Evolutionary conservation across 2,888 invertebrate genomes (phyloP), one percentile per base, ranked within the genome.

Genomic region (Trachelus tabidus): DNA sequence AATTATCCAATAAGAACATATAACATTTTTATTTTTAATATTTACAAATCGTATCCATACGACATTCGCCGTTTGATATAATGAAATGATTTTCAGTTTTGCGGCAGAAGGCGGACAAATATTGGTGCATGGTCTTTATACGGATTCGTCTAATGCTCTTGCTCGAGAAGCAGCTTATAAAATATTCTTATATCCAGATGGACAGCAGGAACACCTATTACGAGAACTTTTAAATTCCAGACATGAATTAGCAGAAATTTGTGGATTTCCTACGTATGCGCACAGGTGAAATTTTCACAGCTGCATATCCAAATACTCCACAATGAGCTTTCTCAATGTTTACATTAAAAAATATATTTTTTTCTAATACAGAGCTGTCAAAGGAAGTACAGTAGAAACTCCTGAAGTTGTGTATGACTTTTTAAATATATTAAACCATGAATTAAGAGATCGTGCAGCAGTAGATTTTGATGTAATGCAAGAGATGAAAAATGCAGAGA

Each of bases 101-200:
- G 93, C 94, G 69, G 92, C 92, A 1, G 95, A 96, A 78, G 96
- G 96, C 6, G 95, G 96, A 76, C 94, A 95, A 78, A 92, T 98
- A 77, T 92, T 96, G 77, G 95, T 98, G 74, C 95, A 95, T 79
- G 97, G 97, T 0, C 93, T 98, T 33, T 96, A 96, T 92, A 96
- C 97, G 3, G 98, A 98, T 89, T 96, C 97, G 12, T 92, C 94
- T 0, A 96, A 96, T 90, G 95, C 95, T 74, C 87, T 94, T 75
- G 96, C 96, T 68, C 93, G 99, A 35, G 98, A 99, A 93, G 95
- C 96, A 0, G 97, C 98, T 0, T 98, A 98, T 92, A 94, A 95
- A 81, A 93, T 98, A 79, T 99, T 95, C 92, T 92, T 98, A 31
- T 94, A 96, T 85, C 97, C 97, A 0, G 96, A 97, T 87, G 84